Conservation (phyloP, 92 coral and sea anemone genomes). For the Epizoanthus fatuus region DNA sequence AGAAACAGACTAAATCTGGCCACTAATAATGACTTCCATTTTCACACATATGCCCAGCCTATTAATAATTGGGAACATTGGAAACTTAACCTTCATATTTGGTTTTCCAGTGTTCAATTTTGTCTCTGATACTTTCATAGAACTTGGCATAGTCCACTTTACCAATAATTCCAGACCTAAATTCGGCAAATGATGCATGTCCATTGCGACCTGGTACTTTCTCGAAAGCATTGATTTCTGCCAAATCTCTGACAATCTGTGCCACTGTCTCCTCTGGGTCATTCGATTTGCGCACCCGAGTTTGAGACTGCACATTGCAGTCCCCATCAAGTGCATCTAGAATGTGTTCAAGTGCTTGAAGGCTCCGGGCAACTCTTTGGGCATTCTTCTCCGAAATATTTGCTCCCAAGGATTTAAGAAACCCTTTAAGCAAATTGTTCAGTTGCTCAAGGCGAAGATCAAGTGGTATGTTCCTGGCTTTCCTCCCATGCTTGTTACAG, state of each 20-base stretch:
- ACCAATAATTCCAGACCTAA: slow-evolving; percentile 21
- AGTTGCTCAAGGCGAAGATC: slow-evolving; percentile 63
- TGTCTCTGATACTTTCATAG: slow-evolving; percentile 30
- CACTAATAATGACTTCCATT: background rate
- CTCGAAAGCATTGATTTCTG: slow-evolving; percentile 43
- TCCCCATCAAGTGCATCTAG: slow-evolving; percentile 53
- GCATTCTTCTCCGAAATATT: slow-evolving; percentile 60
- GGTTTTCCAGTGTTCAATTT: slow-evolving; percentile 42
- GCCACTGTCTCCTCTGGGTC: slow-evolving; percentile 57
- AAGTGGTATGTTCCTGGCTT: slow-evolving; percentile 53
- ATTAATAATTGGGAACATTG: background rate
- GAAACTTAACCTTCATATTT: slow-evolving; percentile 26
- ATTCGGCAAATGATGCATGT: slow-evolving; percentile 59
- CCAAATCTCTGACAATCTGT: slow-evolving; percentile 53
- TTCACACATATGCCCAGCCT: background rate
- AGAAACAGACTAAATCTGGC: no score
- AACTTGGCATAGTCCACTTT: slow-evolving; percentile 43
- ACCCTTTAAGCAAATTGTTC: slow-evolving; percentile 57
- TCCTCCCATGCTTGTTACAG: slow-evolving; percentile 52
- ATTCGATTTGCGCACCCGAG: slow-evolving; percentile 29
- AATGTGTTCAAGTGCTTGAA: slow-evolving; percentile 49
- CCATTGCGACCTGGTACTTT: slow-evolving; percentile 54
- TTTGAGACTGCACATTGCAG: slow-evolving; percentile 37
- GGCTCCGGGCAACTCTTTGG: slow-evolving; percentile 59
- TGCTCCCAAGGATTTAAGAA: slow-evolving; percentile 53